phyloP scores from a whole-genome alignment of 1,140 invertebrate species.

The Drosophila mauritiana region DNA sequence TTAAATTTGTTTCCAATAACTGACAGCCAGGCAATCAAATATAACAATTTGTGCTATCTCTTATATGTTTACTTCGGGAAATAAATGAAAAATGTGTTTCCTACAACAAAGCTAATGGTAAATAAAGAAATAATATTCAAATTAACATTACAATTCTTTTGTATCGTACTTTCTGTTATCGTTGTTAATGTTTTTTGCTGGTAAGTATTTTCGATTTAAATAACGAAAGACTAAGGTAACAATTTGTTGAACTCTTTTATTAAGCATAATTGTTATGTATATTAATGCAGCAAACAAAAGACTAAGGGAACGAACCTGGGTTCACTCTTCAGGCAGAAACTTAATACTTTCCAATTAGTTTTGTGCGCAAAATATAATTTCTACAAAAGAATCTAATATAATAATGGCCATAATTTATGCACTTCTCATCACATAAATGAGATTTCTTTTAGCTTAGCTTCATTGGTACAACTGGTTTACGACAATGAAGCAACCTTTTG shows the following conservation, averaged over 20 bases:
- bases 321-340: slow-evolving; percentile 6
- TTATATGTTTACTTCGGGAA: neutral
- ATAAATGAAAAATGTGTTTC: neutral
- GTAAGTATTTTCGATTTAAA: no score
- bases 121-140: no score
- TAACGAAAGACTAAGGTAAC: neutral
- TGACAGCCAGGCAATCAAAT: slow-evolving; percentile 33
- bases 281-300: slow-evolving; percentile 1
- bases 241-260: neutral
- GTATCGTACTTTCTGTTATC: no score
- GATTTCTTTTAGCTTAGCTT: slow-evolving; percentile 26
- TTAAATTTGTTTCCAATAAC: slow-evolving; percentile 41
- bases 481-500: slow-evolving; percentile 53
- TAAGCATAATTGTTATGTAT: no score
- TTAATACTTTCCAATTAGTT: slow-evolving; percentile 32
- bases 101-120: no score
- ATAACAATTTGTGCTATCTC: slow-evolving; percentile 12
- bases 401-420: slow-evolving; percentile 20
- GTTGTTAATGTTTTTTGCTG: no score
- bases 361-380: slow-evolving; percentile 12
- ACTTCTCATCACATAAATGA: slow-evolving; percentile 34
- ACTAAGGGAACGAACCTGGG: slow-evolving; percentile 25
- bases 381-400: slow-evolving; percentile 7
- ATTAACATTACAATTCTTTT: no score
- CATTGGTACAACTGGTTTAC: slow-evolving; percentile 49